Evolutionary conservation across 2,888 invertebrate species (phyloP).

Genomic region (Heteromurus nitidus): DNA sequence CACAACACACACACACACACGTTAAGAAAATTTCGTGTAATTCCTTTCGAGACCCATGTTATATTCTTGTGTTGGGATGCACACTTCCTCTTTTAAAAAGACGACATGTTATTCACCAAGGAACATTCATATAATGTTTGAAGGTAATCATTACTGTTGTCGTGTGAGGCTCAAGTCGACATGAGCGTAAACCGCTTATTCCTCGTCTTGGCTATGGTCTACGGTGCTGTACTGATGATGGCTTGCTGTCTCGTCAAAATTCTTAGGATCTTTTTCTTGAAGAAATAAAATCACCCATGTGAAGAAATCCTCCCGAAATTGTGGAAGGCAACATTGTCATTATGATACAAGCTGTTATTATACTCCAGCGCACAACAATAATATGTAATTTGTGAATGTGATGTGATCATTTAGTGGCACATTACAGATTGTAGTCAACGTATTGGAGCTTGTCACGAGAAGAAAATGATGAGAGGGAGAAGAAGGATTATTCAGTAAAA

Average conservation of each 20-base stretch:
- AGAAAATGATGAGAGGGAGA: no score
- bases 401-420: constrained; percentile 36
- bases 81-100: not conserved
- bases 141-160: constrained; percentile 27
- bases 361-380: not conserved
- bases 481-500: no score
- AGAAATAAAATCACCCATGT: no score
- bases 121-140: no score
- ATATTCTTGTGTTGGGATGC: no score
- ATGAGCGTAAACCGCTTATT: not conserved
- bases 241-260: constrained; percentile 56
- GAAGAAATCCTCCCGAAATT: no score
- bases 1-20: no score
- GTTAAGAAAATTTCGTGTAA: no score
- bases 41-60: not conserved
- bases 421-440: no score
- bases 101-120: no score
- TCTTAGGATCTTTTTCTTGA: constrained; percentile 55
- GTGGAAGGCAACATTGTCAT: constrained; percentile 51
- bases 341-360: constrained; percentile 25
- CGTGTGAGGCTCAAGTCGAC: not conserved
- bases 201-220: not conserved
- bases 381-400: constrained; percentile 23
- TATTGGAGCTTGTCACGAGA: constrained; percentile 52
- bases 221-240: constrained; percentile 39